Conservation (phyloP, 2,113 vertebrate species). For the Myrmecophaga tridactyla region DNA sequence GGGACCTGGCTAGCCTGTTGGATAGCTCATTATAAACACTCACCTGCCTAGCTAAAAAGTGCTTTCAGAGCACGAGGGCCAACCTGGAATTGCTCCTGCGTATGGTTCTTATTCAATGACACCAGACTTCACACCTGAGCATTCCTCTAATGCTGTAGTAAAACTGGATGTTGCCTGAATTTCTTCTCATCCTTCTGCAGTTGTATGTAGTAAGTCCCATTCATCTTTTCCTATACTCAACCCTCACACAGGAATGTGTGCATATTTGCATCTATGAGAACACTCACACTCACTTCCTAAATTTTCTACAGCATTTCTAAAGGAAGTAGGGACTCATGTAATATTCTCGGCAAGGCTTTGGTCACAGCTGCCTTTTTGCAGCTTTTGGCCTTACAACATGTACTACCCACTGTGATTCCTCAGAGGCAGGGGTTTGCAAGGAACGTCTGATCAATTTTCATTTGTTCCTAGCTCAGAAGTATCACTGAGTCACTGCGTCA, state of each 20-base stretch:
- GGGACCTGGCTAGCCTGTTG: neutral
- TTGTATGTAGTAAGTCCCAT: neutral
- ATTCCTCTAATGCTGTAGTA: neutral
- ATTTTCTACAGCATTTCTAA: neutral
- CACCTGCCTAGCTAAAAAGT: neutral
- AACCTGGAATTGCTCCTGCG: neutral
- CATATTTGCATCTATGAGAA: neutral
- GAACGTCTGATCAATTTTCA: neutral
- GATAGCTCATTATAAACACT: constrained; percentile 17
- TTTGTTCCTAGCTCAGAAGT: neutral
- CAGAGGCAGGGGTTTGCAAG: neutral
- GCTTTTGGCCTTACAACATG: neutral
- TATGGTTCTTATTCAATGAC: neutral
- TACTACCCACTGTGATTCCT: neutral
- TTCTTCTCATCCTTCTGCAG: neutral
- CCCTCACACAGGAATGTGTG: neutral
- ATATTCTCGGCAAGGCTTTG: neutral
- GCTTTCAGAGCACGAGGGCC: neutral
- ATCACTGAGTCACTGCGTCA: neutral
- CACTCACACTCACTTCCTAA: neutral
- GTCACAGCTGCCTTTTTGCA: neutral
- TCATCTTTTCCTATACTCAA: neutral
- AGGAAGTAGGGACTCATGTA: neutral
- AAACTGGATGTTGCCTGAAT: neutral
- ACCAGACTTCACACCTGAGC: neutral